These are phyloP conservation scores for Lasioglossum calceatum DNA, from an alignment of 2,888 invertebrate genomes.

Conservation along the genomic window DNA sequence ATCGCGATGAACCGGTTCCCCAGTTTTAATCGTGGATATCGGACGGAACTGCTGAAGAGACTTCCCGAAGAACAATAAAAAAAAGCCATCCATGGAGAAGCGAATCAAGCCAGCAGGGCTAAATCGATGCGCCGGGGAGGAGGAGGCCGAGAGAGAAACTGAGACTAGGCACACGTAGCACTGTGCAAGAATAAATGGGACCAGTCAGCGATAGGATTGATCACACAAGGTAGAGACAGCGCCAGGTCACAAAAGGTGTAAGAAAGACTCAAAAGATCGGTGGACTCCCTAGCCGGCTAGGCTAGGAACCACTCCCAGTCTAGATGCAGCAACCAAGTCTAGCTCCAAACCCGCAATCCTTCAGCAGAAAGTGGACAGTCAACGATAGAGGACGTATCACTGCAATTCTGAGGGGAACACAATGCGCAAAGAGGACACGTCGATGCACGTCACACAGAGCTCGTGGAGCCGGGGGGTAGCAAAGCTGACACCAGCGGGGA, in stretches of 20 bases:
- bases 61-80: not conserved
- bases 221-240: not conserved
- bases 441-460: conserved; percentile 42
- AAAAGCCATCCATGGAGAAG: not conserved
- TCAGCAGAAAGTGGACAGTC: not conserved
- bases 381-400: not conserved
- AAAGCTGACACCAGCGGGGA: not conserved
- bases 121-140: not conserved
- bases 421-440: conserved; percentile 54
- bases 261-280: not conserved
- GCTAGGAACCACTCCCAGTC: not conserved
- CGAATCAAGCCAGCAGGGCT: not conserved
- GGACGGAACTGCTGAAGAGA: not conserved
- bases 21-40: not conserved
- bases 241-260: not conserved
- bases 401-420: not conserved
- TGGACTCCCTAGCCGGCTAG: not conserved
- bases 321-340: not conserved
- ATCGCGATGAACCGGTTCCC: not conserved
- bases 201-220: not conserved
- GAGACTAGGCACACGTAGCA: not conserved
- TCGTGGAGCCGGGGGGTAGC: not conserved
- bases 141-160: not conserved
- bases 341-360: not conserved
- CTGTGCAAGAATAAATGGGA: not conserved